Conservation (phyloP, 2,797 vertebrate genomes). For the Podarcis lilfordi region DNA sequence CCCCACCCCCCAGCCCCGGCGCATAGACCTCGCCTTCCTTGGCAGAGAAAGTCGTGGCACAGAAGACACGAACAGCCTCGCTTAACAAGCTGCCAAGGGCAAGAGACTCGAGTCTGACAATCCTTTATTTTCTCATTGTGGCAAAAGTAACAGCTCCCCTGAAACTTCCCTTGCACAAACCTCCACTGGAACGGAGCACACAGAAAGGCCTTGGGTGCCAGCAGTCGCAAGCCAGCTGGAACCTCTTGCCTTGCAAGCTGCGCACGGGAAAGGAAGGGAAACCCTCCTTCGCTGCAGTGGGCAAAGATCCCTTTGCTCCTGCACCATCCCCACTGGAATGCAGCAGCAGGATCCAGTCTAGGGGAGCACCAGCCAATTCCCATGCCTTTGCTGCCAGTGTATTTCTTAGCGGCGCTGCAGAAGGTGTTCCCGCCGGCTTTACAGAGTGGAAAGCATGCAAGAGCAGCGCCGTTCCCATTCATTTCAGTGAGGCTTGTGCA, state of each 20-base stretch:
- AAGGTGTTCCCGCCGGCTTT: not conserved
- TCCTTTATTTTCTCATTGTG: not conserved
- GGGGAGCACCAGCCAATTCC: not conserved
- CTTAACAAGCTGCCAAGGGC: not conserved
- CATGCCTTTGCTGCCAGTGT: not conserved
- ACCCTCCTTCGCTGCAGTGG: not conserved
- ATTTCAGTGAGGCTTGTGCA: not conserved
- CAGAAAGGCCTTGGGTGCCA: not conserved
- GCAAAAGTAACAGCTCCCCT: too few species aligned
- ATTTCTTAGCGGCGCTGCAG: not conserved
- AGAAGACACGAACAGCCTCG: not conserved
- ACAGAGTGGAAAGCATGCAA: not conserved
- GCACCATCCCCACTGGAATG: not conserved
- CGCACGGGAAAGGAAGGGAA: not conserved
- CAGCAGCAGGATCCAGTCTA: not conserved
- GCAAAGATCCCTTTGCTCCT: not conserved
- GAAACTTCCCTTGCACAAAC: not conserved
- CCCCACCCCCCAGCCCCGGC: not conserved
- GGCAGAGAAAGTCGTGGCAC: not conserved
- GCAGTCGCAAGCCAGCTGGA: not conserved
- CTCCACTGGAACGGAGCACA: not conserved
- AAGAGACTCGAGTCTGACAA: not conserved
- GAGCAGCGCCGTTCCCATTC: not conserved
- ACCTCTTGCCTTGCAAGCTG: not conserved
- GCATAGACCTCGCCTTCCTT: not conserved